Evolutionary conservation across 2,113 vertebrate genomes (phyloP), one percentile per base, ranked within the genome.

Genomic region (Lipophrys pholis): DNA sequence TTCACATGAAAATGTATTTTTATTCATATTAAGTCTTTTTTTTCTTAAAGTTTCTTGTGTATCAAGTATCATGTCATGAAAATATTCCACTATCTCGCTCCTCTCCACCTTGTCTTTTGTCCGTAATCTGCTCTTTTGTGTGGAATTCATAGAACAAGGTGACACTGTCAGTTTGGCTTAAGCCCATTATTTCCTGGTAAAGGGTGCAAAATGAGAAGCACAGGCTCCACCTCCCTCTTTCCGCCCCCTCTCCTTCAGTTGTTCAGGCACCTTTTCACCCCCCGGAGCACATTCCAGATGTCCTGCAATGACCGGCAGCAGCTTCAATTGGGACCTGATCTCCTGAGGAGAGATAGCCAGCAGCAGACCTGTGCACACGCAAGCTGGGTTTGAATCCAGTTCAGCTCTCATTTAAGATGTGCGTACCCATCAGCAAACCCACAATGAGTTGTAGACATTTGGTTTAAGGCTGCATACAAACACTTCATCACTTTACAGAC

Each of bases 1-100:
- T 30, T 30, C 41, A 50, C 58, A 71, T 75, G 76, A 85, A 83
- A 88, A 87, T 75, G 52, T 38, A 67, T 67, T 73, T 89, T 91
- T 87, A 88, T 90, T 89, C 57, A 64, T 78, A 71, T 73, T 74
- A 17, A 72, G 38, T 74, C 61, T 56, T 60, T 72, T 78, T 69
- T 71, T 71, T 78, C n/a, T 39, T 43, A 38, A 73, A 74, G 64
- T 77, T 74, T 58, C 77, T 79, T 83, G 73, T 73, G 72, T 82
- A 69, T 84, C 74, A 90, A 90, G 81, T 81, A 87, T 84, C 45
- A 59, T 69, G 62, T 85, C 80, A 78, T 87, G 86, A 86, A 87
- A 81, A 83, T 80, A 76, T 90, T 69, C 84, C 73, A 58, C 70
- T 50, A 11, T 12, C 73, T 68, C 79, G 11, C 14, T 50, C 72